Evolutionary conservation across 2,797 vertebrate genomes (phyloP).

Genomic region (Pagetopsis macropterus): DNA sequence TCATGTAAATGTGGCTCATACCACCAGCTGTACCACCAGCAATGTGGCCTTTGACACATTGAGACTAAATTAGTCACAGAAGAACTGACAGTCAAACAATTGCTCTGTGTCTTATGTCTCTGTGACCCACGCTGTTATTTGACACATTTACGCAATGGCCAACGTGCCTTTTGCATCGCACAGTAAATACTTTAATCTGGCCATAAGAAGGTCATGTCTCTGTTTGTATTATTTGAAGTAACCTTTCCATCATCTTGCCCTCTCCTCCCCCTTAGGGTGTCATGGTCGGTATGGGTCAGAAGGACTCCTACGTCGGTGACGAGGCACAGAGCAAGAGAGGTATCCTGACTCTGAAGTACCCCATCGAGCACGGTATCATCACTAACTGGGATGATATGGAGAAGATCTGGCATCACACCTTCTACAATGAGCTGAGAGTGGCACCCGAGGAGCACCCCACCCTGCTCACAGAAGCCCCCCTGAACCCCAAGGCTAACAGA

Average conservation of each 20-base stretch:
- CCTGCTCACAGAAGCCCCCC: conserved; percentile 86
- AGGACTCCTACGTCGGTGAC: conserved; percentile 88
- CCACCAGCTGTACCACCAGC: conserved; percentile 1
- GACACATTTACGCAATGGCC: conserved; percentile 53
- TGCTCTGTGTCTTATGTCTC: conserved; percentile 32
- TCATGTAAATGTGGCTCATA: conserved; percentile 11
- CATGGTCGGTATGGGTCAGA: conserved; percentile 90
- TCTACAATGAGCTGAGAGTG: conserved; percentile 88
- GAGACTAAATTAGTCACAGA: conserved; percentile 54
- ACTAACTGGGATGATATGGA: conserved; percentile 90
- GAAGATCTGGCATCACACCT: conserved; percentile 91
- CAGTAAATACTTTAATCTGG: conserved; percentile 56
- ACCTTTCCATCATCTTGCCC: conserved; percentile 35
- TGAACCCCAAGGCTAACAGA: conserved; percentile 89
- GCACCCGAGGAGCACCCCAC: conserved; percentile 89
- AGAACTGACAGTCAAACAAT: conserved; percentile 38
- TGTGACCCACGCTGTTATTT: conserved; percentile 49
- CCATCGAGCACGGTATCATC: conserved; percentile 88
- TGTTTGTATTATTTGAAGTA: conserved; percentile 32
- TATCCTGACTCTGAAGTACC: conserved; percentile 89
- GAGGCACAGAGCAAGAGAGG: conserved; percentile 89
- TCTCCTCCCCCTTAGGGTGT: conserved; percentile 78
- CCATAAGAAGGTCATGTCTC: conserved; percentile 40
- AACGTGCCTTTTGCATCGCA: conserved; percentile 24
- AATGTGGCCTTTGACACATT: conserved; percentile 27